Conservation (phyloP, 2,888 invertebrate species). For the Prostheceraeus crozeri region DNA sequence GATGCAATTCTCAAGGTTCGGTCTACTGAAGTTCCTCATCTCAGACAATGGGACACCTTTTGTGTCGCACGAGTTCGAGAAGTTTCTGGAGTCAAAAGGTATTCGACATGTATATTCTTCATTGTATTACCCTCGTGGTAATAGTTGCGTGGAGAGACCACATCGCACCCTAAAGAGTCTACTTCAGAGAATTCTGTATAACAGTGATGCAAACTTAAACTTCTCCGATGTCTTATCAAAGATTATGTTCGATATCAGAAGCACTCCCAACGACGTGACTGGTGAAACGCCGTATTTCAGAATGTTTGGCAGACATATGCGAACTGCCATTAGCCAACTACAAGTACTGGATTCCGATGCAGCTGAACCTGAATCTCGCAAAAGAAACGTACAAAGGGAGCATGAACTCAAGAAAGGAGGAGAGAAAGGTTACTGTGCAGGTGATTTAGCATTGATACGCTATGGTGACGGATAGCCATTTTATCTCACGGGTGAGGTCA, state of each 20-base stretch:
- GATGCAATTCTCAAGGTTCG: too few species aligned
- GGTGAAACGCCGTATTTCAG: too few species aligned
- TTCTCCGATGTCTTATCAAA: neutral
- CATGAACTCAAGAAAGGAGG: too few species aligned
- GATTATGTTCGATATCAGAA: neutral
- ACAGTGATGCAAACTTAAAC: neutral
- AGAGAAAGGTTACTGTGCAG: too few species aligned
- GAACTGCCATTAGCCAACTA: too few species aligned
- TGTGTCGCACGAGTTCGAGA: neutral
- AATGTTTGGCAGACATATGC: too few species aligned
- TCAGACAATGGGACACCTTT: constrained; percentile 4
- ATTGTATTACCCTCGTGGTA: constrained; percentile 12
- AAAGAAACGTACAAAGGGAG: too few species aligned
- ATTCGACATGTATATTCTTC: neutral
- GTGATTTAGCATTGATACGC: too few species aligned
- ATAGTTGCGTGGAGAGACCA: neutral
- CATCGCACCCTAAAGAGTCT: neutral
- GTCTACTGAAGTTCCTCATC: neutral
- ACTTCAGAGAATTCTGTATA: neutral
- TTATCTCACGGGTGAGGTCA: too few species aligned
- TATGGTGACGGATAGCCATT: too few species aligned
- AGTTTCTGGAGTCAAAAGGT: neutral
- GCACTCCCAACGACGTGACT: neutral
- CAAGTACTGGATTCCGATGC: too few species aligned
- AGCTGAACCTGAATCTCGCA: too few species aligned